phyloP scores from a whole-genome alignment of 2,797 vertebrate species.

The Siniperca obscura region DNA sequence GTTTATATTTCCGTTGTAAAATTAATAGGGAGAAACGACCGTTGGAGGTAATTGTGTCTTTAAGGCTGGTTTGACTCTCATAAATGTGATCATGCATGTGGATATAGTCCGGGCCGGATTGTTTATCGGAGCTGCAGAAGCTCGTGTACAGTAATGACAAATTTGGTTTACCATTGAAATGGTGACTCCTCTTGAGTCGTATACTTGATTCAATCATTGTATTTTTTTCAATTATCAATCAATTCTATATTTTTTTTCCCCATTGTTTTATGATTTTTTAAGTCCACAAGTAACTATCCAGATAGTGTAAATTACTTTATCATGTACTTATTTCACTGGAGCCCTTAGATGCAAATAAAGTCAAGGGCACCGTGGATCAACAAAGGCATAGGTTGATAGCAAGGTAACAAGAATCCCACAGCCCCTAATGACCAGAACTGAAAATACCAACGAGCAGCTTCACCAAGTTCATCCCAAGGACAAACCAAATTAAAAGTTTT shows the following conservation, averaged over 20 bases:
- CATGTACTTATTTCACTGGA: no score
- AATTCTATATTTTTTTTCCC: no score
- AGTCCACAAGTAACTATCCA: not conserved
- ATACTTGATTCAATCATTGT: not conserved
- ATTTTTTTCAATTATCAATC: not conserved
- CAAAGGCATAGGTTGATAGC: not conserved
- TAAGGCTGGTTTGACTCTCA: conserved; percentile 21
- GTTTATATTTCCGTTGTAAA: conserved; percentile 36
- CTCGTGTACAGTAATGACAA: not conserved
- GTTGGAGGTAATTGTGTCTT: conserved; percentile 33
- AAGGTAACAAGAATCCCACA: not conserved
- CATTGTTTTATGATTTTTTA: not conserved
- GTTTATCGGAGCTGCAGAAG: conserved; percentile 12
- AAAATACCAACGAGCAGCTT: not conserved
- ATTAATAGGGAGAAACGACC: conserved; percentile 9
- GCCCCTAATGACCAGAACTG: not conserved
- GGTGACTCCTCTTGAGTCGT: not conserved
- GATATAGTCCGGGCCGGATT: not conserved
- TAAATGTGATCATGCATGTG: conserved; percentile 18
- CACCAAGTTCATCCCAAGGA: not conserved
- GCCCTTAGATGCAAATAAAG: not conserved
- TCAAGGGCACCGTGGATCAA: not conserved
- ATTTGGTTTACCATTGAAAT: not conserved
- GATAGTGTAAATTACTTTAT: not conserved
- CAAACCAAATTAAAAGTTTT: not conserved